Evolutionary conservation across 2,888 invertebrate genomes (phyloP).

Genomic region (Brachypterus glaber): DNA sequence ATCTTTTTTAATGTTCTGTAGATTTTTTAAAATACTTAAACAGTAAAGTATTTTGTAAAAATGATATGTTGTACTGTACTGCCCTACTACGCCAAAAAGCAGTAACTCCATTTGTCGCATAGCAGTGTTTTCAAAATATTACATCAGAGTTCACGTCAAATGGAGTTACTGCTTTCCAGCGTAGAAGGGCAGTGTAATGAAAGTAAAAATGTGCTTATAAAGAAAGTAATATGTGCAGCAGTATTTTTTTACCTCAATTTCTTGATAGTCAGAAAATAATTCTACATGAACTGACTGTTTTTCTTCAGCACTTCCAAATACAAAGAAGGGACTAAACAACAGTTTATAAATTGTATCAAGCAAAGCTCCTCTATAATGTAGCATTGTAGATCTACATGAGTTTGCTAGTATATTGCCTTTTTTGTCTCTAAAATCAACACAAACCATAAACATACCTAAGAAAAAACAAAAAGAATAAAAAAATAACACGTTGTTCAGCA

Average conservation of each 20-base stretch:
- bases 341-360: constrained; percentile 62
- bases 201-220: too few species aligned
- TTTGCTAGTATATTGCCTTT: constrained; percentile 61
- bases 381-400: constrained; percentile 75
- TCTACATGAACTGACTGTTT: constrained; percentile 74
- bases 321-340: constrained; percentile 63
- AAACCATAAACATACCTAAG: constrained; percentile 94
- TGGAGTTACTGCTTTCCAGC: too few species aligned
- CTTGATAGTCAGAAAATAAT: constrained; percentile 75
- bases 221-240: too few species aligned
- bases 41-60: too few species aligned
- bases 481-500: constrained; percentile 1
- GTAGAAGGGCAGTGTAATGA: too few species aligned
- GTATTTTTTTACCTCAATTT: constrained; percentile 58
- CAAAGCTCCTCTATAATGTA: constrained; percentile 71
- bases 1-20: too few species aligned
- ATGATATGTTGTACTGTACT: too few species aligned
- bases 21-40: too few species aligned
- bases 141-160: too few species aligned
- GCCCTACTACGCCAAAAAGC: too few species aligned
- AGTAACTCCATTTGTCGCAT: too few species aligned
- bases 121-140: too few species aligned
- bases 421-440: constrained; percentile 69
- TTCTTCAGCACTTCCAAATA: constrained; percentile 71
- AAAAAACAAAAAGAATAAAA: constrained; percentile 15